Evolutionary conservation across 2,113 vertebrate genomes (phyloP), one percentile per base, ranked within the genome.

Genomic region (Rhombomys opimus): DNA sequence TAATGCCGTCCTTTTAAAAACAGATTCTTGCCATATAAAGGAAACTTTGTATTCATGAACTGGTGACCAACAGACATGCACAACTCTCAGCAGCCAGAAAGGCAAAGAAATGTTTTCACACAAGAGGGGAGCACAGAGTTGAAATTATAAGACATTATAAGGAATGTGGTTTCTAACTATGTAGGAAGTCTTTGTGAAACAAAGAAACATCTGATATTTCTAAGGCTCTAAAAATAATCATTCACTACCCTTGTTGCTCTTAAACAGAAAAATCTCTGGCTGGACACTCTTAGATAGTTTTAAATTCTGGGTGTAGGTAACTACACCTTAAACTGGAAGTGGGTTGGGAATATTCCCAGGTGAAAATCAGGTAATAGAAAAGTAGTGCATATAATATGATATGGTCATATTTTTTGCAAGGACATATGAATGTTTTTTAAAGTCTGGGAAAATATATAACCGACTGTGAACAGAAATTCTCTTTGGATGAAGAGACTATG

Each of bases 101-200:
- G 63, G 27, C 18, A 78, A 84, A 95, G 81, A 78, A 86, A 12
- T 61, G 4, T 80, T 75, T 87, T 89, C 63, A 77, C 50, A 63
- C 8, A 94, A 95, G 94, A 94, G 61, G 67, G 59, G 61, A 91
- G 87, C 25, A 22, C 73, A 30, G 63, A 52, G 15, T 91, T 89
- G n/a, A 92, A 89, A 57, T n/a, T 65, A 7, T 75, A 50, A 67
- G 32, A 65, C 5, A 35, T 3, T 78, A 91, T 82, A 6, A 59
- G n/a, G 5, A 93, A 77, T 76, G 14, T 54, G 78, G 46, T 91
- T 96, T 91, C 54, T 67, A 89, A 84, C 23, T 20, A 61, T 30
- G 54, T 14, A 7, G 32, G 2, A 92, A 63, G 1, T 23, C 22
- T 35, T 86, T 82, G 6, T 38, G 35, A 87, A 93, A 77, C 2